These are phyloP conservation scores for Anastrepha obliqua DNA, from an alignment of 1,140 invertebrate genomes.

Conservation along the genomic window DNA sequence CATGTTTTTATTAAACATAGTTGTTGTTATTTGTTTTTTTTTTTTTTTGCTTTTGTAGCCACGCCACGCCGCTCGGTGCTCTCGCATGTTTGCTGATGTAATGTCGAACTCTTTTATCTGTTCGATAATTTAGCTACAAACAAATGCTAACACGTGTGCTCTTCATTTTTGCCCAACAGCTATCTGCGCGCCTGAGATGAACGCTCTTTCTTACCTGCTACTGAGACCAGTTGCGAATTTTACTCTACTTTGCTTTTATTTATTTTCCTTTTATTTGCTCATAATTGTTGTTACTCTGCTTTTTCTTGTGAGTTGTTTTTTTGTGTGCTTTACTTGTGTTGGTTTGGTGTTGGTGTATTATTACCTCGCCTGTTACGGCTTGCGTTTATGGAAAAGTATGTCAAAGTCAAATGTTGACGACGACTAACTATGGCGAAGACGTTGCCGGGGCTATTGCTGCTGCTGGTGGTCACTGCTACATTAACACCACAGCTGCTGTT, in stretches of 20 bases:
- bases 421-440: conserved; percentile 58
- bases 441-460: not conserved
- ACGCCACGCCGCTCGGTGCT: not conserved
- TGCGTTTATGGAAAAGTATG: conserved; percentile 66
- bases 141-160: not conserved
- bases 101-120: not conserved
- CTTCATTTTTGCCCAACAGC: not conserved
- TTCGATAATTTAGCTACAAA: conserved; percentile 30
- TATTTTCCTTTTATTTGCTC: not conserved
- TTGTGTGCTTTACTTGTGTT: not conserved
- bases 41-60: not conserved
- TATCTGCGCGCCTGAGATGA: not conserved
- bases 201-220: conserved; percentile 35
- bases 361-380: conserved; percentile 59
- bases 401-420: conserved; percentile 71
- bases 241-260: not conserved
- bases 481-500: not conserved
- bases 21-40: not conserved
- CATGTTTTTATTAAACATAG: not conserved
- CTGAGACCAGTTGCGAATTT: not conserved
- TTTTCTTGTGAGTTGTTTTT: not conserved
- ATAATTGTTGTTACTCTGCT: not conserved
- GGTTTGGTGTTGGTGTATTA: conserved; percentile 55
- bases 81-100: not conserved
- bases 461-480: not conserved